A percentile compares a stretch with the other conserved stretches of the same genome.
Conservation (phyloP, 2,113 vertebrate species). For the Paralichthys olivaceus region DNA sequence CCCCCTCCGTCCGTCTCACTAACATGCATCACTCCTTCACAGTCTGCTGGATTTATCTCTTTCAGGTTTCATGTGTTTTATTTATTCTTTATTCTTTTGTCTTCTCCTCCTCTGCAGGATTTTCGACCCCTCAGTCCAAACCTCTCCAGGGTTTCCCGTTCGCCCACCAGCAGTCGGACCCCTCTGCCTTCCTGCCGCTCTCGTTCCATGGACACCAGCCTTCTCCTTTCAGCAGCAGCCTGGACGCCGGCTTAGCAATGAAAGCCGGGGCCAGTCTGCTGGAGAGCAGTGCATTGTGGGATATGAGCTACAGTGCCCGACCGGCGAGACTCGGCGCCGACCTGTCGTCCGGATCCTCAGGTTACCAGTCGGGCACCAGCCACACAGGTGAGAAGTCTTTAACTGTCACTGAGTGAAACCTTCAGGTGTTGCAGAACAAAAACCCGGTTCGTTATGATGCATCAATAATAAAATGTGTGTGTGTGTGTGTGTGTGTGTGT, state of each 20-base stretch:
- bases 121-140: conserved; percentile 73
- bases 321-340: conserved; percentile 67
- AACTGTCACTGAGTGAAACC: no score
- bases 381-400: conserved; percentile 80
- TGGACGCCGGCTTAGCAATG: conserved; percentile 47
- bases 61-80: not conserved
- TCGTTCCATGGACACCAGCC: conserved; percentile 64
- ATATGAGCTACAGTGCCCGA: conserved; percentile 45
- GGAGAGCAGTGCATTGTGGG: conserved; percentile 76
- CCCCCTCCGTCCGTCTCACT: conserved; percentile 3
- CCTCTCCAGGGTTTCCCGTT: conserved; percentile 70
- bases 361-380: conserved; percentile 82
- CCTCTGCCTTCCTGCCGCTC: conserved; percentile 54
- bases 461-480: no score
- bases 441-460: no score
- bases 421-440: no score
- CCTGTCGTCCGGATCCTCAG: conserved; percentile 79
- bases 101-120: conserved; percentile 32
- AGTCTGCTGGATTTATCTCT: not conserved
- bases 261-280: conserved; percentile 62
- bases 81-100: not conserved
- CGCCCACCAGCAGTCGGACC: conserved; percentile 53
- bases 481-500: no score
- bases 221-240: conserved; percentile 44
- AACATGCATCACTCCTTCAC: not conserved